Percentiles rank a stretch among this genome's conserved stretches.
Evolutionary conservation across 2,888 invertebrate species (phyloP).

Genomic region (Caenorhabditis sp.): DNA sequence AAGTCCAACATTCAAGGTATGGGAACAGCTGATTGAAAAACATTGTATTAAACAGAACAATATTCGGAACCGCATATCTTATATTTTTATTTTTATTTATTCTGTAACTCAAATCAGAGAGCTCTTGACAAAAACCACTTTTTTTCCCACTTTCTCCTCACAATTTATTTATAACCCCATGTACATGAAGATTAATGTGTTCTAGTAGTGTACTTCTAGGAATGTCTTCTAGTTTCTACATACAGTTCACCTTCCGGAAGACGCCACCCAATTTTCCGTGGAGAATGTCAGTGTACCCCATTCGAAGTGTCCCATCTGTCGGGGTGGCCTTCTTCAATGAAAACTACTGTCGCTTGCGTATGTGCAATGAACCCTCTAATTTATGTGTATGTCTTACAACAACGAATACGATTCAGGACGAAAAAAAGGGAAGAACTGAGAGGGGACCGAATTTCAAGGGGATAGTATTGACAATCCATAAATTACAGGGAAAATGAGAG

Average conservation of each 20-base stretch:
- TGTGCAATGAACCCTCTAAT: slow-evolving; percentile 67
- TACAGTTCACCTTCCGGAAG: slow-evolving; percentile 11
- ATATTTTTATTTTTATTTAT: too few relatives aligned
- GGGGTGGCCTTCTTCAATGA: slow-evolving; percentile 39
- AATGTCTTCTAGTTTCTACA: slow-evolving; percentile 23
- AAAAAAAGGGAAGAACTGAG: neutral
- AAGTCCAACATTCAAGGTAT: too few relatives aligned
- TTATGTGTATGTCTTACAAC: slow-evolving; percentile 59
- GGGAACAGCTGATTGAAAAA: too few relatives aligned
- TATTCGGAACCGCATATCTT: too few relatives aligned
- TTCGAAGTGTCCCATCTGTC: slow-evolving; percentile 48
- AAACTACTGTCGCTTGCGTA: slow-evolving; percentile 44
- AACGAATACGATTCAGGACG: slow-evolving; percentile 23
- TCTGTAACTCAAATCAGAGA: too few relatives aligned
- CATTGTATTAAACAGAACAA: too few relatives aligned
- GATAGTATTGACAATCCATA: slow-evolving; percentile 51
- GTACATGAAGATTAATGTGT: neutral
- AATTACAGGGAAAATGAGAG: slow-evolving; percentile 35
- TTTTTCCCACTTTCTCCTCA: too few relatives aligned
- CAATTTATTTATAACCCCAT: too few relatives aligned
- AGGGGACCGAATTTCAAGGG: neutral
- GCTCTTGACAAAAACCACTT: too few relatives aligned
- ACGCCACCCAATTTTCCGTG: slow-evolving; percentile 7
- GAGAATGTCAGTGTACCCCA: slow-evolving; percentile 31
- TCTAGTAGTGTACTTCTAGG: slow-evolving; percentile 4